Evolutionary conservation across 2,113 vertebrate species (phyloP).

Genomic region (Vulpes lagopus): DNA sequence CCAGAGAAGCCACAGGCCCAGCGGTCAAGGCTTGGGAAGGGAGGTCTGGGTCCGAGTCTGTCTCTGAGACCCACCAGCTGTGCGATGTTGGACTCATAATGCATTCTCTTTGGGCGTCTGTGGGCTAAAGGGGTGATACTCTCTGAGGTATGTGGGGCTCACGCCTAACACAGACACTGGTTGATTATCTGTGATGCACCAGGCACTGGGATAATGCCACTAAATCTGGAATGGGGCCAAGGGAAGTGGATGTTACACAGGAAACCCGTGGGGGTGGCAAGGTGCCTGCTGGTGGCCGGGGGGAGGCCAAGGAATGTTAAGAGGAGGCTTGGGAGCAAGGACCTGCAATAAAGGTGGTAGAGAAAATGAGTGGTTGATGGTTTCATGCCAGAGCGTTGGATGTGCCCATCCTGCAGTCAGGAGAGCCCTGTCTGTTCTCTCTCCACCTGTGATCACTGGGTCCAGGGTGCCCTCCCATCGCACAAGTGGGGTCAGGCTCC

Average conservation of each 20-base stretch:
- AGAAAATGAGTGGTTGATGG: fast-evolving
- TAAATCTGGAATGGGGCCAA: fast-evolving
- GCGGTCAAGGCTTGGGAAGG: too few relatives aligned
- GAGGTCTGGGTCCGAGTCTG: not conserved
- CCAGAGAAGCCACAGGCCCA: not conserved
- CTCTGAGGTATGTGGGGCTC: not conserved
- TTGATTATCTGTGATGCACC: not conserved
- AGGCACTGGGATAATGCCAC: fast-evolving
- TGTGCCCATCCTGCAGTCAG: fast-evolving
- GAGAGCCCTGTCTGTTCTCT: not conserved
- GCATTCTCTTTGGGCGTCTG: fast-evolving
- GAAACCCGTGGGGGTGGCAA: too few relatives aligned
- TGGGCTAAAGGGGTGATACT: fast-evolving
- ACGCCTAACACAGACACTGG: fast-evolving
- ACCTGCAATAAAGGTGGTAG: too few relatives aligned
- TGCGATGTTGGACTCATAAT: fast-evolving
- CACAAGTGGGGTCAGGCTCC: too few relatives aligned
- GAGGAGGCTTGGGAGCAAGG: not conserved
- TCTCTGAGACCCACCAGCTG: not conserved
- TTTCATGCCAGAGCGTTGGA: not conserved
- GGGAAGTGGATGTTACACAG: fast-evolving
- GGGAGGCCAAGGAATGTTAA: not conserved
- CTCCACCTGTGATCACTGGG: fast-evolving
- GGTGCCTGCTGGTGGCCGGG: not conserved
- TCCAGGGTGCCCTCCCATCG: not conserved